Conservation (phyloP, 2,888 invertebrate species). For the Dolichopus griseipennis region DNA sequence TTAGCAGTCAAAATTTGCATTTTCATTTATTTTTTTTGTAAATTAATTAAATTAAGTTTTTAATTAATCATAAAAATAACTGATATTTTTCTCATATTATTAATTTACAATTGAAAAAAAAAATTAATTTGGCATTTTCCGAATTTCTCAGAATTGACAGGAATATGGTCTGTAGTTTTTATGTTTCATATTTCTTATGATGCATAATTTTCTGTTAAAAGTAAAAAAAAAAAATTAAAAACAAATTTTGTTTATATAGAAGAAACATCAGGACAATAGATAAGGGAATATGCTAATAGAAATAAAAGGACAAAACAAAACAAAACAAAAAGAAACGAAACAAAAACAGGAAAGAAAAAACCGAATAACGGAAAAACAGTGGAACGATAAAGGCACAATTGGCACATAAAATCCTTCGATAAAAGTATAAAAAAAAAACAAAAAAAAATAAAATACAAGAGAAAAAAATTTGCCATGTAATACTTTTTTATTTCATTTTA, state of each 20-base stretch:
- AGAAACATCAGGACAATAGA: constrained; percentile 13
- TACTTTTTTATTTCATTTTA: not conserved
- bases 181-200: no score
- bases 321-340: not conserved
- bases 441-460: not conserved
- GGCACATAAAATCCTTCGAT: constrained; percentile 23
- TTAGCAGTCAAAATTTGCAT: no score
- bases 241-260: not conserved
- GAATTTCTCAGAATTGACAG: no score
- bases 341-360: not conserved
- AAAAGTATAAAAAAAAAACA: constrained; percentile 11
- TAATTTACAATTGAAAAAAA: no score
- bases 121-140: no score
- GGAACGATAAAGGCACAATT: constrained; percentile 23
- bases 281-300: constrained; percentile 23
- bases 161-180: no score
- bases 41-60: no score
- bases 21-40: no score
- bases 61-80: no score
- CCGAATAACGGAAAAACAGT: not conserved
- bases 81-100: no score
- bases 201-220: no score
- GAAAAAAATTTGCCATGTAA: not conserved
- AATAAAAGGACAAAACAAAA: not conserved
- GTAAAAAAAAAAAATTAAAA: not conserved